Percentiles rank a stretch among this genome's conserved stretches.
These are phyloP conservation scores for Bombyx huttoni DNA, from an alignment of 2,888 invertebrate species.

Conservation along the genomic window DNA sequence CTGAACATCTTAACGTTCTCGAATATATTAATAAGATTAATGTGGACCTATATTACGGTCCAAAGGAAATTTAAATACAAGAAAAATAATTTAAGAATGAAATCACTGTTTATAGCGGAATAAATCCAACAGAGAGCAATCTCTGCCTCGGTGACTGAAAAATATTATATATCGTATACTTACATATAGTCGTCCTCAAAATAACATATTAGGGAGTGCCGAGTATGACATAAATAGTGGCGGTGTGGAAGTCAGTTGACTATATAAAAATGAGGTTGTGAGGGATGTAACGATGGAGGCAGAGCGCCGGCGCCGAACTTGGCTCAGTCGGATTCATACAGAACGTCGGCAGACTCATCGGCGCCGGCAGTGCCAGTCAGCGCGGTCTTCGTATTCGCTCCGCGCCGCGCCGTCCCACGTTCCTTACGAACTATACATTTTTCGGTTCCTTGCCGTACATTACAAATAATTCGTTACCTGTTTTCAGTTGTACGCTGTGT, in stretches of 20 bases:
- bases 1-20: too few relatives aligned
- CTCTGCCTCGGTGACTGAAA: constrained; percentile 32
- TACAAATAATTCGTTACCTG: background rate
- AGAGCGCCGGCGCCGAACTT: constrained; percentile 64
- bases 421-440: constrained; percentile 7
- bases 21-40: too few relatives aligned
- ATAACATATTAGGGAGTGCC: constrained; percentile 62
- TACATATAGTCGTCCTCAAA: constrained; percentile 59
- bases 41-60: too few relatives aligned
- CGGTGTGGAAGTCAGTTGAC: constrained; percentile 68
- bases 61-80: constrained; percentile 1
- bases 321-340: constrained; percentile 33
- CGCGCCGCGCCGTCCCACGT: constrained; percentile 16
- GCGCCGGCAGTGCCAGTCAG: constrained; percentile 44
- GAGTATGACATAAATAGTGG: constrained; percentile 69
- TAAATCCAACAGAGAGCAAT: constrained; percentile 39
- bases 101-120: constrained; percentile 29
- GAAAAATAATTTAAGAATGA: constrained; percentile 32
- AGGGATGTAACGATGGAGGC: constrained; percentile 45
- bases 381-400: constrained; percentile 16
- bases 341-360: constrained; percentile 55
- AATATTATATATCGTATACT: constrained; percentile 50
- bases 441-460: constrained; percentile 12
- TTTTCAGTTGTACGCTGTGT: constrained; percentile 13
- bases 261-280: constrained; percentile 67